These are phyloP conservation scores for Carassius auratus DNA, from an alignment of 2,113 vertebrate genomes.

Conservation along the genomic window DNA sequence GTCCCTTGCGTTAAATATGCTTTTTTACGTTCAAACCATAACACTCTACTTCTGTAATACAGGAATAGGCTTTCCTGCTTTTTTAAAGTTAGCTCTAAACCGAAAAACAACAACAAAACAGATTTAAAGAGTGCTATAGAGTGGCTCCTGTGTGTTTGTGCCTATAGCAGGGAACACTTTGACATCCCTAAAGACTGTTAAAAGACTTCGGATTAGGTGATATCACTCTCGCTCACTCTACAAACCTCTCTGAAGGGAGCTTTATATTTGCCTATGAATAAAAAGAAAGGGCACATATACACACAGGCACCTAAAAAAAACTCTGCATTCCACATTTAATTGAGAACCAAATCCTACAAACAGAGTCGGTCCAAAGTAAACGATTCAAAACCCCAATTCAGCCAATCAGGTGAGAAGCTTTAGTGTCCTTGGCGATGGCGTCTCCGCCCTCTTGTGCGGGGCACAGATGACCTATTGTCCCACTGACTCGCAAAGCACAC, in stretches of 20 bases:
- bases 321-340: conserved; percentile 75
- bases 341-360: conserved; percentile 65
- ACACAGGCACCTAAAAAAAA: conserved; percentile 35
- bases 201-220: conserved; percentile 5
- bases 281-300: conserved; percentile 60
- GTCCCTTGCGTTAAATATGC: background rate
- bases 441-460: conserved; percentile 63
- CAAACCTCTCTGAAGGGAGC: conserved; percentile 51
- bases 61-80: background rate
- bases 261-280: conserved; percentile 65
- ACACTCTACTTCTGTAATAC: background rate
- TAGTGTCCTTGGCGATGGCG: conserved; percentile 55
- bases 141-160: background rate
- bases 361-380: conserved; percentile 71
- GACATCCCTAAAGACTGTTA: conserved; percentile 40
- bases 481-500: conserved; percentile 56
- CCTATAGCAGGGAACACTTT: background rate
- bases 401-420: conserved; percentile 63
- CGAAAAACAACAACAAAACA: background rate
- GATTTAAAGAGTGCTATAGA: background rate
- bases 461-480: conserved; percentile 73
- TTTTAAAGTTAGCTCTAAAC: background rate
- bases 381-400: conserved; percentile 58
- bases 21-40: conserved; percentile 7
- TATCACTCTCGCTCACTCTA: conserved; percentile 2